Evolutionary conservation across 2,888 invertebrate genomes (phyloP), one percentile per base, ranked within the genome.

Genomic region (Platerodrilus igneus): DNA sequence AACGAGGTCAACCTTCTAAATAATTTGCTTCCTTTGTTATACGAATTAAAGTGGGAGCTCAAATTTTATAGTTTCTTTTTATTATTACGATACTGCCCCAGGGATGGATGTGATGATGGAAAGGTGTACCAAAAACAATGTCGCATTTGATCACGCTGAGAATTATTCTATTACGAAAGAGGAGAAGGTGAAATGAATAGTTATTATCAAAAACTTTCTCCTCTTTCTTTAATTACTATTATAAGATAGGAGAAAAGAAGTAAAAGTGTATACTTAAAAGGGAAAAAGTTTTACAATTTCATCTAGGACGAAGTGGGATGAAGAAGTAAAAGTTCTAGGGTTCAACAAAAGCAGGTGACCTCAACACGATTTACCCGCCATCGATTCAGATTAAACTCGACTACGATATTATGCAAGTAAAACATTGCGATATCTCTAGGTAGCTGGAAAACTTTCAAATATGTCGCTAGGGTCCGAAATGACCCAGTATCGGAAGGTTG

Each of bases 321-420:
- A 50, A n/a, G n/a, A n/a, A 58, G 59, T 59, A 59, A 57, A 56
- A 58, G 59, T 52, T 39, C 36, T 34, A 40, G 40, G 44, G 53
- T 52, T 52, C 47, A 50, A 41, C 47, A 47, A n/a, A n/a, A n/a
- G 62, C 58, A 57, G 64, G 53, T 58, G 63, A 60, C 64, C 64
- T 65, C 63, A 65, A 64, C 66, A 63, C 57, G 56, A 50, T 56
- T 56, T 55, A 51, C 54, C 57, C 57, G 56, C 57, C 52, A 46
- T 41, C 45, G 46, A 45, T 48, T 51, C 50, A 51, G 41, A 48
- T n/a, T n/a, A n/a, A n/a, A n/a, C n/a, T n/a, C n/a, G n/a, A n/a
- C n/a, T n/a, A n/a, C n/a, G n/a, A n/a, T n/a, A 57, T 64, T 63
- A 62, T 59, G 63, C 61, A 63, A 64, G 55, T 45, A n/a, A n/a